A percentile compares a stretch with the other conserved stretches of the same genome.
Conservation (phyloP, 2,113 vertebrate species). For the Vulpes vulpes region DNA sequence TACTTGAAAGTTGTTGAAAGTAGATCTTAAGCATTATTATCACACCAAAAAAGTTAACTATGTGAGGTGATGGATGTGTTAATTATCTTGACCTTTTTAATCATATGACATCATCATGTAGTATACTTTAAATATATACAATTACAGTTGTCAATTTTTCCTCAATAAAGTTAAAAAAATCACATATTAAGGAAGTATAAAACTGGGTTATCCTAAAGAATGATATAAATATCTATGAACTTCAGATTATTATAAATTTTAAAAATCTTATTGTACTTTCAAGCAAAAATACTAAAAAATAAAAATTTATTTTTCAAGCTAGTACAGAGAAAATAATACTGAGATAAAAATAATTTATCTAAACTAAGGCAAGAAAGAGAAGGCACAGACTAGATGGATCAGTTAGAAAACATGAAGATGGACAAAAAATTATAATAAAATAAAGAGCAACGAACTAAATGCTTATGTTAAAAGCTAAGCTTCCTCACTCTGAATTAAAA, state of each 20-base stretch:
- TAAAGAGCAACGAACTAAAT: not conserved
- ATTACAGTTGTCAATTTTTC: not conserved
- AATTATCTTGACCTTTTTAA: slow-evolving; percentile 34
- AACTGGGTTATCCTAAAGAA: not conserved
- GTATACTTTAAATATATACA: slow-evolving; percentile 2
- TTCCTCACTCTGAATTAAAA: not conserved
- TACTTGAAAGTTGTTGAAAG: not conserved
- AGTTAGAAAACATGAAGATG: not conserved
- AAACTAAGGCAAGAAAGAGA: slow-evolving; percentile 33
- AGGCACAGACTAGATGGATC: not conserved
- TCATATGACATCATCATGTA: not conserved
- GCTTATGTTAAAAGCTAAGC: not conserved
- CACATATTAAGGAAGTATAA: not conserved
- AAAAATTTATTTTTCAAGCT: not conserved
- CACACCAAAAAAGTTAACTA: not conserved
- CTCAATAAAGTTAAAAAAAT: not conserved
- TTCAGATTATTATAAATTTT: slow-evolving; percentile 11
- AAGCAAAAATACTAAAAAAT: not conserved
- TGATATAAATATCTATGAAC: slow-evolving; percentile 1
- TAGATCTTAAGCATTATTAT: not conserved
- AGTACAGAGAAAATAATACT: not conserved
- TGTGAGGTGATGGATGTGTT: slow-evolving; percentile 3
- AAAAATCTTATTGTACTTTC: not conserved
- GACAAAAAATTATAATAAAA: slow-evolving; percentile 17
- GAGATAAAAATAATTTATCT: slow-evolving; percentile 14